Percentiles rank a stretch among this genome's conserved stretches.
These are phyloP conservation scores for Brachionus plicatilis DNA, from an alignment of 1,140 invertebrate species.

Conservation along the genomic window DNA sequence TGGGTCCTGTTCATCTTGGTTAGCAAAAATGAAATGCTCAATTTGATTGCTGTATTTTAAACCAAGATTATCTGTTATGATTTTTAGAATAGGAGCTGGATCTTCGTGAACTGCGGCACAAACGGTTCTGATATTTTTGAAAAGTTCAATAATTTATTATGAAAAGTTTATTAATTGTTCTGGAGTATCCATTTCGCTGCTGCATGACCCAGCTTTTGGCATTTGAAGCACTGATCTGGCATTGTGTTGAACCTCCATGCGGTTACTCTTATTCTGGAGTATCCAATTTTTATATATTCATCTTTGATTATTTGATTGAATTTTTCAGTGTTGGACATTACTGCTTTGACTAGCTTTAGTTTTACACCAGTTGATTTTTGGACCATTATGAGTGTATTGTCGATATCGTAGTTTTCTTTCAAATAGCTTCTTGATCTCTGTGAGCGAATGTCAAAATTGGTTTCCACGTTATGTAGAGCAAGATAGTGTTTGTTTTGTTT, in stretches of 20 bases:
- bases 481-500: slow-evolving; percentile 6
- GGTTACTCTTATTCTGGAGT: background rate
- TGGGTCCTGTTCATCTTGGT: background rate
- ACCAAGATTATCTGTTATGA: background rate
- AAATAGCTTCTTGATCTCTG: background rate
- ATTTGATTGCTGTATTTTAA: background rate
- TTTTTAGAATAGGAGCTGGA: background rate
- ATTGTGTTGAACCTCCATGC: slow-evolving; percentile 2
- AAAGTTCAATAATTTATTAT: background rate
- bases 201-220: background rate
- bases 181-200: background rate
- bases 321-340: background rate
- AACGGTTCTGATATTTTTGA: background rate
- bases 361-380: background rate
- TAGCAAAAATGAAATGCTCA: background rate
- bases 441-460: background rate
- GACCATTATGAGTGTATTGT: background rate
- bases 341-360: background rate
- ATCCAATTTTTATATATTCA: background rate
- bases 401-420: background rate
- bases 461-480: background rate
- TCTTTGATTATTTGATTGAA: slow-evolving; percentile 1
- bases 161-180: background rate
- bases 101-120: background rate
- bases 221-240: slow-evolving; percentile 4